Base-by-base conservation (phyloP, 2,113 vertebrate species). In the Pseudopipra pipra region DNA sequence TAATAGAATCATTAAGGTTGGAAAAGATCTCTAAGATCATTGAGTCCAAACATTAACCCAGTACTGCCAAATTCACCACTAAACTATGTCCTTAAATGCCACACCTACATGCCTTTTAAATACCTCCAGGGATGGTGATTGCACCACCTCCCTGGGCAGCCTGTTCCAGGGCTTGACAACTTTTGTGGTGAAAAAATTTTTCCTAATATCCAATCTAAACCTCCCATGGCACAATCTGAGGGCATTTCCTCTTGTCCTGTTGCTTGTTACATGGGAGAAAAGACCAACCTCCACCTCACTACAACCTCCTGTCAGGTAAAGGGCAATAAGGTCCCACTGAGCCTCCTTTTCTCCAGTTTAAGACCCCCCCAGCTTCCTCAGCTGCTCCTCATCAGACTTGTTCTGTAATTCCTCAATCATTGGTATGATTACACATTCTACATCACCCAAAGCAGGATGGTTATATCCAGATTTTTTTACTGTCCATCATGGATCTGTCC, bases 271-370 rank as follows among this genome's bases (percentile, higher is more conserved):
- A 24, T 46, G 23, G 0, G 1, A 61, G n/a, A 61, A 61, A 24
- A 52, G 12, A 33, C 5, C 0, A 0, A 52, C 1, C 22, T 6
- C 5, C 6, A 24, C 8, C 43, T 44, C 52, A 44, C 14, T 66
- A 7, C 22, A 28, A 8, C 18, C 31, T 61, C 25, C 25, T 37
- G 27, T 39, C 28, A 39, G 23, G 37, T 39, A n/a, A 33, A 54
- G 46, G 58, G 46, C 7, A 39, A 18, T 17, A 22, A 54, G 5
- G 9, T 54, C 24, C 39, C 13, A 28, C 41, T 23, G n/a, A 68
- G 19, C 19, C 21, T 37, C 37, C 22, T 46, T 59, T 67, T 43
- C 14, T 66, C 27, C 33, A 30, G 28, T 19, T 17, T 46, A 20
- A 37, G 56, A 52, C 21, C 11, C 21, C 15, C 8, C 6, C 19